Conservation (phyloP, 2,888 invertebrate genomes). For the Alcis repandata region DNA sequence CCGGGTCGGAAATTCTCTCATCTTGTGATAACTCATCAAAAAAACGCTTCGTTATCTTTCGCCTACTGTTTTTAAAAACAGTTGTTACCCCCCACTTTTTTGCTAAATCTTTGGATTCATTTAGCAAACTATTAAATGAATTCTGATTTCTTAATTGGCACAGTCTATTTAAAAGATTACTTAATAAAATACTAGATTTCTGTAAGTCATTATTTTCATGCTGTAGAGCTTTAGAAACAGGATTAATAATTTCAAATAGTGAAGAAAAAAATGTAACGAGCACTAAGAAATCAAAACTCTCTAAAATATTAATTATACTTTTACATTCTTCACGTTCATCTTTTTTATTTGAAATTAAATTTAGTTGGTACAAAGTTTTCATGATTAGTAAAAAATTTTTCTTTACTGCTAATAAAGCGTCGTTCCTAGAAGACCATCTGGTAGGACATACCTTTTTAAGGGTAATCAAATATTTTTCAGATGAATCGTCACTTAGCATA, state of each 20-base stretch:
- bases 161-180: slow-evolving; percentile 47
- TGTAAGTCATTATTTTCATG: slow-evolving; percentile 51
- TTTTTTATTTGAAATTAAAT: slow-evolving; percentile 46
- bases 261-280: slow-evolving; percentile 52
- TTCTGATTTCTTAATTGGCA: slow-evolving; percentile 45
- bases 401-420: slow-evolving; percentile 36
- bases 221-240: slow-evolving; percentile 53
- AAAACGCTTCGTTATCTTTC: slow-evolving; percentile 48
- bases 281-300: slow-evolving; percentile 44
- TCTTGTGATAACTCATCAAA: slow-evolving; percentile 46
- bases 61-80: slow-evolving; percentile 45
- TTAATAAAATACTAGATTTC: slow-evolving; percentile 48
- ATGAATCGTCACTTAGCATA: slow-evolving; percentile 45
- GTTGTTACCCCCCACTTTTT: slow-evolving; percentile 34
- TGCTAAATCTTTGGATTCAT: slow-evolving; percentile 39
- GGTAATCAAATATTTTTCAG: slow-evolving; percentile 42
- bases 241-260: slow-evolving; percentile 48
- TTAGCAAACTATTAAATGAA: slow-evolving; percentile 46
- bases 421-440: slow-evolving; percentile 47
- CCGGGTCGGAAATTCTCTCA: slow-evolving; percentile 45
- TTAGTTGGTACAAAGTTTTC: slow-evolving; percentile 40
- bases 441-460: slow-evolving; percentile 49
- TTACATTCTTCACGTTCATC: slow-evolving; percentile 45
- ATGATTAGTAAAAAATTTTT: slow-evolving; percentile 34
- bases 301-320: slow-evolving; percentile 46